Evolutionary conservation across 2,888 invertebrate species (phyloP).

Genomic region (Caenorhabditis angaria): DNA sequence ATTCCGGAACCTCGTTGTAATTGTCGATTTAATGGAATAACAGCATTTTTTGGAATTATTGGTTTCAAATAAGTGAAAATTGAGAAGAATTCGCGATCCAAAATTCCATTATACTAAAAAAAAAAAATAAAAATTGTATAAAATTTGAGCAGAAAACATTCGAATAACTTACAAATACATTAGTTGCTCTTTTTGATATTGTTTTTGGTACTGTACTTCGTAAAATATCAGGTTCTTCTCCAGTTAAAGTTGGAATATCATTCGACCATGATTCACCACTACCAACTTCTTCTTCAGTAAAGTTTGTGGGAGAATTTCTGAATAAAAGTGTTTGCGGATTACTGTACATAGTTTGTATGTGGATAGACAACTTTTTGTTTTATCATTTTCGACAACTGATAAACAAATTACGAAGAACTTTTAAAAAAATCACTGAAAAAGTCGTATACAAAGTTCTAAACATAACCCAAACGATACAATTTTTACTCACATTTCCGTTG

Average conservation of each 20-base stretch:
- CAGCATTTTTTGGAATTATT: conserved; percentile 36
- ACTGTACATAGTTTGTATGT: no score
- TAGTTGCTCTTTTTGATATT: conserved; percentile 30
- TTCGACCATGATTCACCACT: conserved; percentile 24
- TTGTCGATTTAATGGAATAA: conserved; percentile 43
- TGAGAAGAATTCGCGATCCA: conserved; percentile 45
- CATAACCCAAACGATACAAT: conserved; percentile 10
- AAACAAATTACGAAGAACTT: no score
- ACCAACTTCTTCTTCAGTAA: background rate
- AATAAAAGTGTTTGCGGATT: background rate
- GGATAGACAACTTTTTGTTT: no score
- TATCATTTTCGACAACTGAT: no score
- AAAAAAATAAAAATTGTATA: background rate
- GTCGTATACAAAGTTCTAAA: no score
- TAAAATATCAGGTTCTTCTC: conserved; percentile 22
- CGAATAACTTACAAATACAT: conserved; percentile 28
- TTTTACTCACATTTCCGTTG: conserved; percentile 26
- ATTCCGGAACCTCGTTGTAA: conserved; percentile 40
- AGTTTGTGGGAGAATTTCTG: conserved; percentile 3
- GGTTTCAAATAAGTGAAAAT: conserved; percentile 41
- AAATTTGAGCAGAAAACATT: conserved; percentile 4
- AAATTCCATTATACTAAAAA: conserved; percentile 52
- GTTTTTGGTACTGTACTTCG: conserved; percentile 26
- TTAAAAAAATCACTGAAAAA: no score
- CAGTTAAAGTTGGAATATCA: conserved; percentile 25